Conservation (phyloP, 1,140 invertebrate species). For the Bursaphelenchus mucronatus region DNA sequence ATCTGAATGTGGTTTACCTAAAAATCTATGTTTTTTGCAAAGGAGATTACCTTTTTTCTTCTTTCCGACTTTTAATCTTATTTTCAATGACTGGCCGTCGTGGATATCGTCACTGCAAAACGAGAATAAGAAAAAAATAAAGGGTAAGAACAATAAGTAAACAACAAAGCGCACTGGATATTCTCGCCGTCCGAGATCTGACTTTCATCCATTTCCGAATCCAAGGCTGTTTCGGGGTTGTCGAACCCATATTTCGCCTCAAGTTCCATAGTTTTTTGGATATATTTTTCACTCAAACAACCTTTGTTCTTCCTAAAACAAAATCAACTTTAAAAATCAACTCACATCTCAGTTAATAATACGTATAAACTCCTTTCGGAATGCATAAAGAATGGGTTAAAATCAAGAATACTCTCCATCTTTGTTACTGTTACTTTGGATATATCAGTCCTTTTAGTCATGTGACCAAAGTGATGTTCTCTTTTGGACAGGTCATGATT, state of each 20-base stretch:
- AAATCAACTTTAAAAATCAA: constrained; percentile 32
- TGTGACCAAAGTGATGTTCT: constrained; percentile 64
- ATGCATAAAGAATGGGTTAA: constrained; percentile 62
- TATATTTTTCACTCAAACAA: constrained; percentile 38
- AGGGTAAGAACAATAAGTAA: too few relatives aligned
- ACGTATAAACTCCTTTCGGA: constrained; percentile 66
- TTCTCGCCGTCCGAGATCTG: too few relatives aligned
- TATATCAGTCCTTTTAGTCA: constrained; percentile 63
- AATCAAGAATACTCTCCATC: constrained; percentile 62
- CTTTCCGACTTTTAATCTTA: too few relatives aligned
- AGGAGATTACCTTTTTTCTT: too few relatives aligned
- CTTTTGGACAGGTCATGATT: constrained; percentile 62
- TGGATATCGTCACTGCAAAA: too few relatives aligned
- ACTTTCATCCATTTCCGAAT: too few relatives aligned
- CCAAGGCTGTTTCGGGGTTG: neutral
- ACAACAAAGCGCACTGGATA: too few relatives aligned
- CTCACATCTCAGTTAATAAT: constrained; percentile 66
- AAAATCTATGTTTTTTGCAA: too few relatives aligned
- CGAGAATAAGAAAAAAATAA: too few relatives aligned
- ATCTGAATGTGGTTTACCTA: too few relatives aligned
- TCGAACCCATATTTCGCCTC: constrained; percentile 23
- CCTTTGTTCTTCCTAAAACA: constrained; percentile 36
- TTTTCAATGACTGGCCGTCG: too few relatives aligned
- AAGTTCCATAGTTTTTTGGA: constrained; percentile 34
- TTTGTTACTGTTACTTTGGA: constrained; percentile 30